Conservation (phyloP, 2,888 invertebrate genomes). For the Leptopilina myrica region DNA sequence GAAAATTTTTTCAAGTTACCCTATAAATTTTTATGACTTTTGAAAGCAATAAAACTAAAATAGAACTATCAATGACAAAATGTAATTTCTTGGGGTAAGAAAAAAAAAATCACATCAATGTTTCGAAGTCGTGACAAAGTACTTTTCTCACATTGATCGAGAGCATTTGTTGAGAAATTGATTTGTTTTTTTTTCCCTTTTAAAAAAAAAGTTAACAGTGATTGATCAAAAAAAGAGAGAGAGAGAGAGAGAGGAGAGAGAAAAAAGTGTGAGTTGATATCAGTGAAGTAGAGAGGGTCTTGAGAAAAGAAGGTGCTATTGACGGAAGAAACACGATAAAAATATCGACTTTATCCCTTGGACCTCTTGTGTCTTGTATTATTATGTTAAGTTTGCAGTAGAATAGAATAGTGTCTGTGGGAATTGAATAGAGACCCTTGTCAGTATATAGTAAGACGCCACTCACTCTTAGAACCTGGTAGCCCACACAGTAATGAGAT, state of each 20-base stretch:
- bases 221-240: not conserved
- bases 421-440: slow-evolving; percentile 48
- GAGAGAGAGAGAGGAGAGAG: not conserved
- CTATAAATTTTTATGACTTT: too few species aligned
- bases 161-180: not conserved
- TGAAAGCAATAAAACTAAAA: too few species aligned
- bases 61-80: too few species aligned
- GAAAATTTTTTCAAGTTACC: too few species aligned
- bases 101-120: too few species aligned
- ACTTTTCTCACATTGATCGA: not conserved
- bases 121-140: not conserved
- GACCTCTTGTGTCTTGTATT: slow-evolving; percentile 54
- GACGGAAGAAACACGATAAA: slow-evolving; percentile 25
- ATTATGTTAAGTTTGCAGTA: slow-evolving; percentile 59
- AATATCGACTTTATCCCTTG: slow-evolving; percentile 46
- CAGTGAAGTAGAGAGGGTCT: not conserved
- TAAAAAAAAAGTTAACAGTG: not conserved
- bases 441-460: slow-evolving; percentile 52
- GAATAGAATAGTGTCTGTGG: slow-evolving; percentile 45
- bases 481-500: slow-evolving; percentile 67
- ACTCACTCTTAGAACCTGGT: slow-evolving; percentile 55
- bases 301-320: not conserved
- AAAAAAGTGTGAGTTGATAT: not conserved
- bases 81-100: too few species aligned
- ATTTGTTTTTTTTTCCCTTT: not conserved